phyloP scores from a whole-genome alignment of 2,888 invertebrate genomes.

The Aphodius sticticus region DNA sequence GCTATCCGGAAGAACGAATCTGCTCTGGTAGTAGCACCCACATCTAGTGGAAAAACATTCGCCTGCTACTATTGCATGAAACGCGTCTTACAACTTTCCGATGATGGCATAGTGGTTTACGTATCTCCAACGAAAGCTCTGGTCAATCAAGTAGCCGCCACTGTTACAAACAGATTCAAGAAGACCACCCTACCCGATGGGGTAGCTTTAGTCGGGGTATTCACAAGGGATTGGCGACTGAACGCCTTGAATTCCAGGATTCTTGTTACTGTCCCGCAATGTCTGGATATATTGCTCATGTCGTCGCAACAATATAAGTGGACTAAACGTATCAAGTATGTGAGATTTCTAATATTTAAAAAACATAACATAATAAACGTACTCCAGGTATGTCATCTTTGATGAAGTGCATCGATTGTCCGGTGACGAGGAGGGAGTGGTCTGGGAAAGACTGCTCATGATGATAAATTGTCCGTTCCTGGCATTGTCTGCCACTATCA shows the following conservation, averaged over 20 bases:
- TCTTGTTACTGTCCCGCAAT: slow-evolving; percentile 46
- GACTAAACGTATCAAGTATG: slow-evolving; percentile 40
- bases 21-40: slow-evolving; percentile 56
- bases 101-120: slow-evolving; percentile 55
- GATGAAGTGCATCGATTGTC: slow-evolving; percentile 46
- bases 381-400: slow-evolving; percentile 42
- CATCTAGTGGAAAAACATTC: slow-evolving; percentile 58
- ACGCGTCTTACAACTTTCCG: slow-evolving; percentile 51
- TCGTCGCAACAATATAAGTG: slow-evolving; percentile 42
- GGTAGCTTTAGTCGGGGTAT: slow-evolving; percentile 41
- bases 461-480: slow-evolving; percentile 46
- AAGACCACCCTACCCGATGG: slow-evolving; percentile 41
- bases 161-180: slow-evolving; percentile 43
- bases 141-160: slow-evolving; percentile 46
- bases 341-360: slow-evolving; percentile 17
- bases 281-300: slow-evolving; percentile 44
- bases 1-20: slow-evolving; percentile 54
- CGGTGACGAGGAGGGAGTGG: slow-evolving; percentile 40
- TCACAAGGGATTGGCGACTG: slow-evolving; percentile 43
- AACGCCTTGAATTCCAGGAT: slow-evolving; percentile 42
- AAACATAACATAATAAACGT: background rate
- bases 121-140: slow-evolving; percentile 56
- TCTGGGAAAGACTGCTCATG: slow-evolving; percentile 43
- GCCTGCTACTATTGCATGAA: slow-evolving; percentile 58
- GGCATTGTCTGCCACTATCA: slow-evolving; percentile 46